phyloP scores from a whole-genome alignment of 2,113 vertebrate genomes.

The Perognathus longimembris region DNA sequence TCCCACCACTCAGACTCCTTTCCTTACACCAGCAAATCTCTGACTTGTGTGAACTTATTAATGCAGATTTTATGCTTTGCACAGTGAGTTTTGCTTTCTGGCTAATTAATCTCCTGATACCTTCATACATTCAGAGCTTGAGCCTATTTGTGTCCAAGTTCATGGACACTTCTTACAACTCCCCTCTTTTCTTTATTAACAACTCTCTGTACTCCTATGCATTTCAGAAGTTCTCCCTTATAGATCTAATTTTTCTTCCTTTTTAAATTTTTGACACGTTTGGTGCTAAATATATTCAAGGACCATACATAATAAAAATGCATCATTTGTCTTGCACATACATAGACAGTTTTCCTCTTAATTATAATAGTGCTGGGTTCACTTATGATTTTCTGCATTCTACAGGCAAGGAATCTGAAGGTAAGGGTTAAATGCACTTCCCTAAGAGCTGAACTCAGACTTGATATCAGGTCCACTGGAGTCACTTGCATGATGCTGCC shows the following conservation, averaged over 20 bases:
- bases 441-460: not conserved
- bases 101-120: constrained; percentile 24
- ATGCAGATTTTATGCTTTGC: not conserved
- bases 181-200: not conserved
- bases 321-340: not conserved
- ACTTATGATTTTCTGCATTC: not conserved
- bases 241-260: not conserved
- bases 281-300: not conserved
- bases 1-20: not conserved
- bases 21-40: not conserved
- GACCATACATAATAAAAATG: not conserved
- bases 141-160: not conserved
- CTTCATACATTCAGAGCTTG: not conserved
- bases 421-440: not conserved
- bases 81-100: constrained; percentile 8
- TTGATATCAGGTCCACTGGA: not conserved
- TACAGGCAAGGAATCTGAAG: not conserved
- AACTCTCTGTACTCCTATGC: not conserved
- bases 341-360: not conserved
- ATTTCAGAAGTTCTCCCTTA: not conserved
- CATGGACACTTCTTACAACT: not conserved
- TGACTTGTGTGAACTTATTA: not conserved
- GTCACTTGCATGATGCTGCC: not conserved
- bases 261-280: not conserved
- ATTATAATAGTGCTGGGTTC: not conserved